phyloP scores from a whole-genome alignment of 2,113 vertebrate genomes.

The Cryptoleucopteryx plumbea region DNA sequence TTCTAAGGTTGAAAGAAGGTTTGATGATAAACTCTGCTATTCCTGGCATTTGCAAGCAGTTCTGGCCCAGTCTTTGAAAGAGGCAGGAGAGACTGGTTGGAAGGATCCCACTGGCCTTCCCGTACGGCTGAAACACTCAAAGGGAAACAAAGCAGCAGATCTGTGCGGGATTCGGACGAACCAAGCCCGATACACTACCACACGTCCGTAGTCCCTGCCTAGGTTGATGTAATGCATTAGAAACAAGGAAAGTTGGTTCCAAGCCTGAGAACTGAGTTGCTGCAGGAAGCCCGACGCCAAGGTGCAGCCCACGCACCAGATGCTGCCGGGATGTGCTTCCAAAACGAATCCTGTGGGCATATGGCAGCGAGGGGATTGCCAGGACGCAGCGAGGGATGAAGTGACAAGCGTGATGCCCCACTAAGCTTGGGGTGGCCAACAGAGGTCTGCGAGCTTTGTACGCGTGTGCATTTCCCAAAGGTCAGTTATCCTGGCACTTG shows the following conservation, averaged over 20 bases:
- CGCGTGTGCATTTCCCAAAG: fast-evolving
- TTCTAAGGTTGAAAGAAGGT: neutral
- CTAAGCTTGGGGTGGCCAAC: neutral
- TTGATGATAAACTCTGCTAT: neutral
- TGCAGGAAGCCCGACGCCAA: neutral
- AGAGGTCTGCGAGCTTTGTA: neutral
- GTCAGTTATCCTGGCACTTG: neutral
- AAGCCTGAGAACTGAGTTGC: neutral
- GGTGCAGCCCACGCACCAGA: neutral
- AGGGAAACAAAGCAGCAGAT: neutral
- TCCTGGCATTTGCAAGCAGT: neutral
- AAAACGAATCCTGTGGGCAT: neutral
- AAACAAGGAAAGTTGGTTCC: neutral
- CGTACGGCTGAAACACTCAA: fast-evolving
- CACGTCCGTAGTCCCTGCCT: neutral
- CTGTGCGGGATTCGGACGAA: fast-evolving
- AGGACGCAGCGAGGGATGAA: neutral
- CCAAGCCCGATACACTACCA: neutral
- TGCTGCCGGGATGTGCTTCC: neutral
- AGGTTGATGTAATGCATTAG: neutral
- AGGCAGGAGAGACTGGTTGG: neutral
- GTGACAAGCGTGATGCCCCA: neutral
- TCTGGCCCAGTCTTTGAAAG: neutral
- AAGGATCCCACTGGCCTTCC: neutral
- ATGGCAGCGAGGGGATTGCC: neutral